Conservation (phyloP, 1,140 invertebrate genomes). For the Dreissena polymorpha region DNA sequence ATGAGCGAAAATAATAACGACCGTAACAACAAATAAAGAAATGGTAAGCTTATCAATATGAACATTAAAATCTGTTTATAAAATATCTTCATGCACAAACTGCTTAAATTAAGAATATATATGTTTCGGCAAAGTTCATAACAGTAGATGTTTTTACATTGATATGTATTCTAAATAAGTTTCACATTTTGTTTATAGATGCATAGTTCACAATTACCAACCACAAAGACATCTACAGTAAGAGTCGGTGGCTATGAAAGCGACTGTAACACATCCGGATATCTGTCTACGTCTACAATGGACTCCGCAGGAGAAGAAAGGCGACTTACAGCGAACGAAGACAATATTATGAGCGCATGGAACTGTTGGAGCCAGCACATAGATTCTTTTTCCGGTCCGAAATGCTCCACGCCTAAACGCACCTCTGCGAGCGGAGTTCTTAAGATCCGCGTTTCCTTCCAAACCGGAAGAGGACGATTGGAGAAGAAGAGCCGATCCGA, state of each 20-base stretch:
- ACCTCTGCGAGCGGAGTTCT: neutral
- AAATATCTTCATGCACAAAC: too few species aligned
- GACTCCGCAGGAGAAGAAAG: conserved; percentile 48
- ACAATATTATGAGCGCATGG: conserved; percentile 41
- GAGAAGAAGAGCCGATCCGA: conserved; percentile 30
- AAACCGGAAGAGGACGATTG: neutral
- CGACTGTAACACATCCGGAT: conserved; percentile 48
- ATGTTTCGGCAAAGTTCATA: too few species aligned
- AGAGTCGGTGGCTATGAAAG: conserved; percentile 3
- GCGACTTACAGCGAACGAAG: conserved; percentile 25
- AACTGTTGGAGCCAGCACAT: conserved; percentile 9
- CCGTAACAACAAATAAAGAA: too few species aligned
- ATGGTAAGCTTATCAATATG: too few species aligned
- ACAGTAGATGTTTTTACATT: too few species aligned
- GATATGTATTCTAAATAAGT: too few species aligned
- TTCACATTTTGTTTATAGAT: too few species aligned
- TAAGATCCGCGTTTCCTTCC: neutral
- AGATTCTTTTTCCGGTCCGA: neutral
- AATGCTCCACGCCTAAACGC: conserved; percentile 38
- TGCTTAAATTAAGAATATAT: too few species aligned
- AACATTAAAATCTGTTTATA: too few species aligned
- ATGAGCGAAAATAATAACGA: too few species aligned
- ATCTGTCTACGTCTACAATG: conserved; percentile 39
- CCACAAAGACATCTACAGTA: too few species aligned
- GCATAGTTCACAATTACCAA: too few species aligned